Conservation (phyloP, 2,113 vertebrate genomes). For the Brienomyrus longianalis region DNA sequence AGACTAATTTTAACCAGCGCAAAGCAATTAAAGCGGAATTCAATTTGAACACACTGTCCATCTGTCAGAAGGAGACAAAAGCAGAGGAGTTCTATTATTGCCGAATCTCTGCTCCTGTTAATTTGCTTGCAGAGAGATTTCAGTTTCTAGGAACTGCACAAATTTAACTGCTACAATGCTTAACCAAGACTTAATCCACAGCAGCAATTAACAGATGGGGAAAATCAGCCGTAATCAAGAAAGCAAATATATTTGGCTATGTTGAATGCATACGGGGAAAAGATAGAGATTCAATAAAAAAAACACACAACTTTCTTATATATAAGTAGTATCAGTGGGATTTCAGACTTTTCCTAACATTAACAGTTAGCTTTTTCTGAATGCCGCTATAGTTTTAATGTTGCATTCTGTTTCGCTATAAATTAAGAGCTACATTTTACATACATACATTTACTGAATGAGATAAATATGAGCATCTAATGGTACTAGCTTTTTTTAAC, state of each 20-base stretch:
- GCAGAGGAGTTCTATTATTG: slow-evolving; percentile 90
- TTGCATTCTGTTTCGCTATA: not conserved
- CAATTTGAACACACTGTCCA: slow-evolving; percentile 98
- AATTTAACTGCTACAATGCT: slow-evolving; percentile 73
- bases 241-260: not conserved
- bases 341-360: not conserved
- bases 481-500: not conserved
- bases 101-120: slow-evolving; percentile 91
- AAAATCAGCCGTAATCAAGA: slow-evolving; percentile 83
- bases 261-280: not conserved
- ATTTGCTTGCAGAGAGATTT: slow-evolving; percentile 95
- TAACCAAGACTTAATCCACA: slow-evolving; percentile 83
- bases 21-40: slow-evolving; percentile 99
- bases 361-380: not conserved
- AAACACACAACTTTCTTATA: not conserved
- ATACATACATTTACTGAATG: not conserved
- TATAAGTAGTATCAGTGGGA: not conserved
- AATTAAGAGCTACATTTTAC: not conserved
- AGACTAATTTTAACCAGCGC: slow-evolving; percentile 99
- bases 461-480: not conserved
- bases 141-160: slow-evolving; percentile 86
- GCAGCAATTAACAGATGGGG: slow-evolving; percentile 92
- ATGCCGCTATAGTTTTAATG: not conserved
- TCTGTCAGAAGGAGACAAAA: slow-evolving; percentile 98
- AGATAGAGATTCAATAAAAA: not conserved